These are phyloP conservation scores for Malthinus seriepunctatus DNA, from an alignment of 2,888 invertebrate genomes.

Conservation along the genomic window DNA sequence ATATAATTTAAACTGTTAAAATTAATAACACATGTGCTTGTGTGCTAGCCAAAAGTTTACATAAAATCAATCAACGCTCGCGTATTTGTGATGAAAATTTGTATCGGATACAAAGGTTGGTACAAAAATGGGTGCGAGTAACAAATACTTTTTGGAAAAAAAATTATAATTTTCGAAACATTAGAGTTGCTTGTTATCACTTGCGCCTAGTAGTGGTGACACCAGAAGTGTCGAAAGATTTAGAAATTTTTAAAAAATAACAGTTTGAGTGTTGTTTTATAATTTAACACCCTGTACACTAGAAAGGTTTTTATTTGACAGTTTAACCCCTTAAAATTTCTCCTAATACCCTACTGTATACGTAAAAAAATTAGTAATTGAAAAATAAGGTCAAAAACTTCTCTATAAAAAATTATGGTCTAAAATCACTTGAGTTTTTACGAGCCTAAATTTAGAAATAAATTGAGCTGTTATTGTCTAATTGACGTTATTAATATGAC, in stretches of 20 bases:
- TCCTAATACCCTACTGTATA: too few species aligned
- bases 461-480: constrained; percentile 6
- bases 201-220: too few species aligned
- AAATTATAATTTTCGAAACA: too few species aligned
- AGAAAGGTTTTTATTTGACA: too few species aligned
- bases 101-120: background rate
- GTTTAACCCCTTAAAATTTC: too few species aligned
- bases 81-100: constrained; percentile 5
- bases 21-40: constrained; percentile 23
- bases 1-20: constrained; percentile 16
- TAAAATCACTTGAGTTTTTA: constrained; percentile 4
- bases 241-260: too few species aligned
- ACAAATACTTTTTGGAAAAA: too few species aligned
- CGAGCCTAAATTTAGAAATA: constrained; percentile 1
- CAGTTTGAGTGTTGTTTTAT: too few species aligned
- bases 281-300: too few species aligned
- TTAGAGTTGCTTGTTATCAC: too few species aligned
- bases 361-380: constrained; percentile 6
- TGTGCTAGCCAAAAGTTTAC: constrained; percentile 16
- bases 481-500: constrained; percentile 3
- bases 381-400: background rate
- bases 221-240: too few species aligned
- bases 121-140: constrained; percentile 1
- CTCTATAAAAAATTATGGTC: background rate
- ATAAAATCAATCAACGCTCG: constrained; percentile 12